Evolutionary conservation across 2,888 invertebrate species (phyloP), one percentile per base, ranked within the genome.

Genomic region (Cheilosia variabilis): DNA sequence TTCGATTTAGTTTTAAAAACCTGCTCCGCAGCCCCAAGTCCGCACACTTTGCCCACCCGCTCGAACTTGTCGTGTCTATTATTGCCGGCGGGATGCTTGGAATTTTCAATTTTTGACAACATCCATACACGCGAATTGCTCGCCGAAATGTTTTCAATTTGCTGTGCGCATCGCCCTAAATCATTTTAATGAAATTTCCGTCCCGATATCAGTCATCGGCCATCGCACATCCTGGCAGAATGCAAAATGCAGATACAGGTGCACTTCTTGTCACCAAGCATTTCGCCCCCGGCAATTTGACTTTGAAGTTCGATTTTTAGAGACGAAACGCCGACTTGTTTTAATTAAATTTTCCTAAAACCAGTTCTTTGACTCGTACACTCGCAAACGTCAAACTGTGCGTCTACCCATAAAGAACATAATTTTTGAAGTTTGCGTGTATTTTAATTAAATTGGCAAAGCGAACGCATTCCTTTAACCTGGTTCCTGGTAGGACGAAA

Each of bases 111-210:
- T 69, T 63, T 58, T 52, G 34, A 31, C 22, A 4, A 6, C 57
- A 57, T 57, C 58, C 5, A 5, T 45, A 27, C 43, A 27, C 43
- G 31, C 31, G 53, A 24, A 52, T 58, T 6, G 58, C 41, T 41
- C 34, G 24, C 37, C 55, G 52, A 52, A 27, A 52, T 15, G n/a
- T 57, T 75, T 75, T 66, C 75, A 58, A 75, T 75, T 66, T 57
- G 31, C 19, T 19, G 6, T 17, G 22, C 22, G 19, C 37, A 15
- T 50, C 45, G 24, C 62, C 63, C 62, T 83, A 78, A 77, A 78
- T 73, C 72, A 79, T 83, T 83, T 83, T 75, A 79, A 79, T 79
- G 73, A 79, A 78, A 79, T 75, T 83, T 83, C 58, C 83, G 68
- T 17, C 10, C 10, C 2, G 9, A 19, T 63, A 63, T 63, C 52